Base-by-base conservation (phyloP, 1,140 invertebrate species). In the Atta colombica region DNA sequence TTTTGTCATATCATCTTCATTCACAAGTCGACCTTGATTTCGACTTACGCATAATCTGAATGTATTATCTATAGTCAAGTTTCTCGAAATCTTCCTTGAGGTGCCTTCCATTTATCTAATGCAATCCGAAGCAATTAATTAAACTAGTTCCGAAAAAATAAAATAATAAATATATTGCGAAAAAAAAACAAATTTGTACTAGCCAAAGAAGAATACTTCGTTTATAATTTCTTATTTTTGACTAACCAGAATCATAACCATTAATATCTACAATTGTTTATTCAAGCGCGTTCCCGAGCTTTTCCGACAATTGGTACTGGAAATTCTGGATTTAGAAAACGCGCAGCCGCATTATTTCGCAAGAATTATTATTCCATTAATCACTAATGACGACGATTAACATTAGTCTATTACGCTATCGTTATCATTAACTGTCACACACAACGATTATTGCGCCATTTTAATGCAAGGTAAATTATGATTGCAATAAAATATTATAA, bases 311-410 rank as follows among this genome's bases (percentile, higher is more conserved):
- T 0, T 5, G 14, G 6, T 12, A 69, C 66, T 10, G 12, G 21
- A 14, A 69, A 7, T 69, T 21, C 14, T 39, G 6, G 39, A 51
- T 69, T 69, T 51, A 12, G 10, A 68, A 68, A 1, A 28, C 2
- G 28, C 14, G 21, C 35, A 45, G 35, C 18, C 35, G 35, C 39
- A 5, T 69, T 18, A 25, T 0, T 51, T 49, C 39, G 39, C 12
- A 45, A 28, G 39, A 69, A 69, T 69, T 49, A 68, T 39, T 68
- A 68, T 39, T 68, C 31, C 65, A 25, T 25, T 69, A 49, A 39
- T 51, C 66, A 28, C 6, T 21, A 69, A 69, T 25, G 21, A 69
- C n/a, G 21, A 28, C 1, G 1, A 39, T 0, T 51, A 58, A 45
- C 69, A 21, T 49, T 10, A 28, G 8, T 51, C 69, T 2, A 28